Evolutionary conservation across 2,797 vertebrate species (phyloP), one percentile per base, ranked within the genome.

Genomic region (Mormyrops attenuatus): DNA sequence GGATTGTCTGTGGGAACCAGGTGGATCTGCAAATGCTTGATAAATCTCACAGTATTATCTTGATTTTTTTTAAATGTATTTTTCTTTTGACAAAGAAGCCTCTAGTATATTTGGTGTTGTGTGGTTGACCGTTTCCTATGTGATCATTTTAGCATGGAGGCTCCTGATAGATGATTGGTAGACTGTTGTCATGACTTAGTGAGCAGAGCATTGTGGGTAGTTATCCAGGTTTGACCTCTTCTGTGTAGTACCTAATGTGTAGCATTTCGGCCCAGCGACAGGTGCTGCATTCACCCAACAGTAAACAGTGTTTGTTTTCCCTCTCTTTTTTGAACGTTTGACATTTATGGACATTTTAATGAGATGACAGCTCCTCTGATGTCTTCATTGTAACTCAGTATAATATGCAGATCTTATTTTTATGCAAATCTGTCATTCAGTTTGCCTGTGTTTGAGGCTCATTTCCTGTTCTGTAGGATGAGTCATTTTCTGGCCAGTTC

Each of bases 341-440:
- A 53, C 91, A 90, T 93, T 94, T 93, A 92, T 91, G 90, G 90
- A 92, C 91, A 89, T 90, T 91, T 88, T 89, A 17, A 63, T 89
- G 63, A 92, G 89, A 91, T 89, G 90, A 93, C 93, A 91, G 93
- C 92, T 92, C 91, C 88, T 91, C 90, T 89, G 60, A 66, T 93
- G 92, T 90, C 92, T 89, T 89, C 66, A 87, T 77, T 77, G 85
- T 94, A 93, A 3, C 26, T 95, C 92, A 88, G 93, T 93, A 92
- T 92, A 91, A 82, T 94, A 95, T 95, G 94, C 94, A 95, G 95
- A 95, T 96, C 93, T 93, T 93, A 92, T 95, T 95, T 95, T 96
- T 94, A 95, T 96, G 94, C 93, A 94, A 96, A 96, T 95, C 90
- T 22, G 11, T 89, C 92, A 90, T 90, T 90, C 93, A 91, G 94